Conservation (phyloP, 2,113 vertebrate species). For the Vulpes vulpes region DNA sequence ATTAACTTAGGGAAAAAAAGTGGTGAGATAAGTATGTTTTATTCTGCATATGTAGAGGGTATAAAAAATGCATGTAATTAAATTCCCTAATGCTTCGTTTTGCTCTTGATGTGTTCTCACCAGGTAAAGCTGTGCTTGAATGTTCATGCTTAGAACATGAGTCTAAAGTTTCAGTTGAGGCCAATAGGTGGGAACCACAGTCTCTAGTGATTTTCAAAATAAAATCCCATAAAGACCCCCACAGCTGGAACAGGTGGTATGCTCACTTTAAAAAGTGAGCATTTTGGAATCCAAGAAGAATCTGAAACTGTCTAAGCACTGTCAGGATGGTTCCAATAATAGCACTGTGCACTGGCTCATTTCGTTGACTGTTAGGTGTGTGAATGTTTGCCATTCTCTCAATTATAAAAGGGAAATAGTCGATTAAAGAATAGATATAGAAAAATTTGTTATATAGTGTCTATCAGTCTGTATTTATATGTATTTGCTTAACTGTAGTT, state of each 20-base stretch:
- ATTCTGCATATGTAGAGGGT: not conserved
- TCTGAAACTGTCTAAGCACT: rapidly evolving
- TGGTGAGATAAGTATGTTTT: not conserved
- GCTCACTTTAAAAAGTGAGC: not conserved
- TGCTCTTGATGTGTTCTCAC: not conserved
- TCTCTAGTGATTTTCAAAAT: conserved; percentile 16
- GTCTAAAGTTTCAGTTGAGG: not conserved
- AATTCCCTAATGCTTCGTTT: conserved; percentile 41
- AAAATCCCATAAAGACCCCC: not conserved
- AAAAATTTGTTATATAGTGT: not conserved
- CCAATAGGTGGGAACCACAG: not conserved
- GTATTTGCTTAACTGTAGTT: not conserved
- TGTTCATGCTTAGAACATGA: not conserved
- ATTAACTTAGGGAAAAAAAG: not conserved
- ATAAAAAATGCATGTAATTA: not conserved
- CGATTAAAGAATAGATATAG: not conserved
- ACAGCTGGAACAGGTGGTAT: not conserved
- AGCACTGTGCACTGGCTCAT: not conserved
- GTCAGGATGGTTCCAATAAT: not conserved
- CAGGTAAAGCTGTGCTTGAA: not conserved
- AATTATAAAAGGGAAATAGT: not conserved
- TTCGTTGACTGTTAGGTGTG: not conserved
- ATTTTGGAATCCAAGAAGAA: not conserved
- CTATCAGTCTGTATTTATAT: not conserved
- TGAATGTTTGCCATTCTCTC: not conserved